Percentiles rank a stretch among this genome's conserved stretches.
phyloP scores from a whole-genome alignment of 2,888 invertebrate species.

The Phortica okadai region DNA sequence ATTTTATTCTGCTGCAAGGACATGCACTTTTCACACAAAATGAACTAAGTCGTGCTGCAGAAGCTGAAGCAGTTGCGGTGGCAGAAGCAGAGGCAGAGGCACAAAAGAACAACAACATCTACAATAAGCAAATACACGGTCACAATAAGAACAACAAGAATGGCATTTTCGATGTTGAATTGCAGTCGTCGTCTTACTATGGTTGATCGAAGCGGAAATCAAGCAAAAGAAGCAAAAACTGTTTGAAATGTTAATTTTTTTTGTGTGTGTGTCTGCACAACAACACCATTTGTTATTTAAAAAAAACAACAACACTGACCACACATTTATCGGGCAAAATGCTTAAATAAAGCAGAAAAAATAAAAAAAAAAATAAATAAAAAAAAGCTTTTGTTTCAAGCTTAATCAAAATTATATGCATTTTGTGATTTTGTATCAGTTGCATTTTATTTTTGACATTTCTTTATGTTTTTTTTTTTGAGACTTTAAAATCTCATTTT shows the following conservation, averaged over 20 bases:
- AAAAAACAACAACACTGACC: slow-evolving; percentile 54
- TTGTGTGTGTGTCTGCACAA: background rate
- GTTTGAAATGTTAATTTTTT: slow-evolving; percentile 63
- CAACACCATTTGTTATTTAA: background rate
- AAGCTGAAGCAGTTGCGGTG: too few species aligned
- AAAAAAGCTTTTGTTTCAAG: background rate
- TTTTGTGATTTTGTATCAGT: slow-evolving; percentile 70
- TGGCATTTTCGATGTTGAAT: slow-evolving; percentile 52
- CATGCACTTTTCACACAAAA: slow-evolving; percentile 69
- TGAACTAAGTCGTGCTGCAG: slow-evolving; percentile 48
- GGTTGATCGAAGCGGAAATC: slow-evolving; percentile 45
- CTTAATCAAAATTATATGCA: slow-evolving; percentile 48
- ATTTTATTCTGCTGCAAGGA: slow-evolving; percentile 72
- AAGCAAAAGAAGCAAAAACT: slow-evolving; percentile 34
- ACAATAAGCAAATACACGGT: background rate
- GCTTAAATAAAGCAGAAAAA: slow-evolving; percentile 58
- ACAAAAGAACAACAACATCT: slow-evolving; percentile 56
- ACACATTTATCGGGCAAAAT: slow-evolving; percentile 52
- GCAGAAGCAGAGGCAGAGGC: slow-evolving; percentile 32
- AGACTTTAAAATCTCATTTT: slow-evolving; percentile 57
- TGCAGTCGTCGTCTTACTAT: slow-evolving; percentile 58
- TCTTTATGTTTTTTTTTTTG: slow-evolving; percentile 48
- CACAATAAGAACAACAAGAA: background rate
- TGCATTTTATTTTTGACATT: slow-evolving; percentile 55
- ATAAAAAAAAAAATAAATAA: too few species aligned